A percentile compares a stretch with the other conserved stretches of the same genome.
phyloP scores from a whole-genome alignment of 2,113 vertebrate species.

The Callospermophilus lateralis region DNA sequence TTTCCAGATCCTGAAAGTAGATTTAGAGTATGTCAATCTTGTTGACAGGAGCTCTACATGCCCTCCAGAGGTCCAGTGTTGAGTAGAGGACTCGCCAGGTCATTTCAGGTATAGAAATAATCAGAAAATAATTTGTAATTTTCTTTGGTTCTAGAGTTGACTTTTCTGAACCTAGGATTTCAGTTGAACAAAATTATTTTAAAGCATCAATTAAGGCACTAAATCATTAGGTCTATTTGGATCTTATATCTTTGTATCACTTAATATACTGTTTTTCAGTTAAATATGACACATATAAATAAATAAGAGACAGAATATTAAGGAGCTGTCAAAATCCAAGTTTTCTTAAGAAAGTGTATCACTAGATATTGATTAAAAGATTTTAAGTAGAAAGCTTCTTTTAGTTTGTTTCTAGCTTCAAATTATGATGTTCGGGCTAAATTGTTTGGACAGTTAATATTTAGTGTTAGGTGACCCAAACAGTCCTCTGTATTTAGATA shows the following conservation, averaged over 20 bases:
- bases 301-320: neutral
- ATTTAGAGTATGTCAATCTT: neutral
- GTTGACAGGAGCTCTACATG: neutral
- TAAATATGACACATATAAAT: neutral
- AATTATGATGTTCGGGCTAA: neutral
- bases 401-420: constrained; percentile 28
- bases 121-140: neutral
- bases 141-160: neutral
- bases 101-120: neutral
- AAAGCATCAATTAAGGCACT: neutral
- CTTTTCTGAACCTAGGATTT: neutral
- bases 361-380: constrained; percentile 40
- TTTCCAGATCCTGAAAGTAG: neutral
- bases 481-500: constrained; percentile 29
- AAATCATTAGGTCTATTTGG: neutral
- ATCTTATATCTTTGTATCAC: neutral
- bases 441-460: constrained; percentile 69
- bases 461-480: constrained; percentile 66
- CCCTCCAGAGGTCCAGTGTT: neutral
- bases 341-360: neutral
- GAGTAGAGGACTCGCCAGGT: neutral
- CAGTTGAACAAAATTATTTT: neutral
- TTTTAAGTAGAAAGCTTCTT: neutral
- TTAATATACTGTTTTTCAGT: neutral
- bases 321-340: neutral